Evolutionary conservation across 2,888 invertebrate genomes (phyloP).

Genomic region (Helleia helle): DNA sequence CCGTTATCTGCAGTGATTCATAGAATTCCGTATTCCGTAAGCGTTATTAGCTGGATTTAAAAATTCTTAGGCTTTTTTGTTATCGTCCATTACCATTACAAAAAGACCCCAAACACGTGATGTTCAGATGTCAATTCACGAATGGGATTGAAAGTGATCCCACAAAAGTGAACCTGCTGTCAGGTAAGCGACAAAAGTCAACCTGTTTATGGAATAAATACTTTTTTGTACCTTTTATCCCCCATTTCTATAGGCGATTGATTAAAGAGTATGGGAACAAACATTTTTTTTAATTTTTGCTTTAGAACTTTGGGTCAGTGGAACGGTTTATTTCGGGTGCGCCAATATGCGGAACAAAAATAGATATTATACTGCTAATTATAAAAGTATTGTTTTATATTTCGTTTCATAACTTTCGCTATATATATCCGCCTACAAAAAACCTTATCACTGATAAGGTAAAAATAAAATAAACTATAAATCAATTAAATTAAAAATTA

Average conservation of each 20-base stretch:
- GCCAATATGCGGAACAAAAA: too few species aligned
- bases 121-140: not conserved
- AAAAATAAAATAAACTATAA: too few species aligned
- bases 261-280: too few species aligned
- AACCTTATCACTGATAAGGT: too few species aligned
- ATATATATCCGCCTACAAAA: too few species aligned
- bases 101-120: conserved; percentile 5
- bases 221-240: not conserved
- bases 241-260: not conserved
- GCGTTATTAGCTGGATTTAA: not conserved
- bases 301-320: too few species aligned
- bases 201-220: not conserved
- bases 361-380: too few species aligned
- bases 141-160: conserved; percentile 28
- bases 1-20: not conserved
- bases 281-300: too few species aligned
- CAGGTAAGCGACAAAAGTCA: conserved; percentile 24
- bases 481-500: too few species aligned
- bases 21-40: conserved; percentile 1
- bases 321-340: too few species aligned
- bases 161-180: conserved; percentile 42
- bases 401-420: too few species aligned
- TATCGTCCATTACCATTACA: not conserved
- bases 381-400: too few species aligned
- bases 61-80: not conserved